Evolutionary conservation across 2,888 invertebrate genomes (phyloP).

Genomic region (Eristalis pertinax): DNA sequence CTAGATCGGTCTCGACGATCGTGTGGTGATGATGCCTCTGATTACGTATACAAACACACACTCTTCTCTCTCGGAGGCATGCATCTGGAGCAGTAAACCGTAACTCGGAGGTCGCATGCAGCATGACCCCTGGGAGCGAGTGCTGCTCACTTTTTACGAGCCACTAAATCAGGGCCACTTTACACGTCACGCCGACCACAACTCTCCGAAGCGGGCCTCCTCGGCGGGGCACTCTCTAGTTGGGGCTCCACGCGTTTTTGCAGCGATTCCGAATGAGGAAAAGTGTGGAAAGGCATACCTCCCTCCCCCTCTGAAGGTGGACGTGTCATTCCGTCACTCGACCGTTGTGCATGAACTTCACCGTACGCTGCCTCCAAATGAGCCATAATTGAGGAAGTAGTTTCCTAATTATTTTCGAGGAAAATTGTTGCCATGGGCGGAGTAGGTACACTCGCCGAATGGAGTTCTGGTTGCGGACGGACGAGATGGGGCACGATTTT

Average conservation of each 20-base stretch:
- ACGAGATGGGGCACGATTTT: conserved; percentile 13
- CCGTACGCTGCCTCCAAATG: conserved; percentile 53
- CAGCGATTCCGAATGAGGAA: conserved; percentile 16
- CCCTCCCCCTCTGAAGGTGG: background rate
- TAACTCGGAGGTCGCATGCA: conserved; percentile 4
- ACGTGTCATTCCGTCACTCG: conserved; percentile 8
- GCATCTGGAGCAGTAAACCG: conserved; percentile 23
- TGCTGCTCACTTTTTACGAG: conserved; percentile 32
- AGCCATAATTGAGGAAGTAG: conserved; percentile 69
- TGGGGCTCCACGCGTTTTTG: background rate
- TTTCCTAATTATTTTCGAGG: conserved; percentile 68
- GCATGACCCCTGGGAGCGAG: background rate
- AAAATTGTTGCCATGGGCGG: conserved; percentile 50
- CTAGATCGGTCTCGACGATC: conserved; percentile 6
- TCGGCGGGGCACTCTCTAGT: background rate
- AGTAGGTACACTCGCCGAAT: background rate
- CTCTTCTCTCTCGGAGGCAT: background rate
- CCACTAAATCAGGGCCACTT: conserved; percentile 28
- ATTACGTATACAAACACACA: conserved; percentile 1
- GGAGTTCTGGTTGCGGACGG: conserved; percentile 1
- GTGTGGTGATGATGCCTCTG: conserved; percentile 55
- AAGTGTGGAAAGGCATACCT: conserved; percentile 11
- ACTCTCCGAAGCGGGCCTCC: background rate
- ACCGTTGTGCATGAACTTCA: conserved; percentile 34
- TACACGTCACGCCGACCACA: background rate